Evolutionary conservation across 2,113 vertebrate species (phyloP).

Genomic region (Calypte anna): DNA sequence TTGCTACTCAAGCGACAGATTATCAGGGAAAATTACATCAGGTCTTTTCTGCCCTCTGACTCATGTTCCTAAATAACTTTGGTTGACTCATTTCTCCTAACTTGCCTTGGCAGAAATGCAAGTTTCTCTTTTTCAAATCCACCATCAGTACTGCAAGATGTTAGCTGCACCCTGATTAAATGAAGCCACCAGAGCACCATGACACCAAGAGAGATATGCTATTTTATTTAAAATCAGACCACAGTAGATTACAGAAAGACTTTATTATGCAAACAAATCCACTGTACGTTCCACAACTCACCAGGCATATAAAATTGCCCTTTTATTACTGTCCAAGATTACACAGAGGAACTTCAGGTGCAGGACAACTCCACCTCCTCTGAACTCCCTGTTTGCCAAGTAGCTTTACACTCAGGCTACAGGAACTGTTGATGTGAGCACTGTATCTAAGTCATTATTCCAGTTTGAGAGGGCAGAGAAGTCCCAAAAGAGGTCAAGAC

Average conservation of each 20-base stretch:
- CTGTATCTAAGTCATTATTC: background rate
- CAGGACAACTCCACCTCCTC: background rate
- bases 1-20: background rate
- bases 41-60: slow-evolving; percentile 35
- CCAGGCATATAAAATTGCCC: background rate
- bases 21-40: background rate
- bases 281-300: slow-evolving; percentile 58
- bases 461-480: slow-evolving; percentile 32
- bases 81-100: slow-evolving; percentile 33
- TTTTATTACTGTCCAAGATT: background rate
- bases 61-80: slow-evolving; percentile 30
- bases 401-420: background rate
- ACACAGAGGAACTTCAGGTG: slow-evolving; percentile 15
- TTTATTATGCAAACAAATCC: slow-evolving; percentile 64
- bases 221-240: slow-evolving; percentile 72
- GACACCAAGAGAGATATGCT: slow-evolving; percentile 35
- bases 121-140: background rate
- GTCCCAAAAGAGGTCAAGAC: background rate
- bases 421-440: background rate
- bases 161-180: background rate
- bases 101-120: background rate
- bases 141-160: background rate
- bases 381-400: background rate
- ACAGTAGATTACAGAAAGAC: slow-evolving; percentile 68
- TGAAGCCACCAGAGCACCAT: background rate